Evolutionary conservation across 2,113 vertebrate genomes (phyloP), one percentile per base, ranked within the genome.

Genomic region (Rallus limicola): DNA sequence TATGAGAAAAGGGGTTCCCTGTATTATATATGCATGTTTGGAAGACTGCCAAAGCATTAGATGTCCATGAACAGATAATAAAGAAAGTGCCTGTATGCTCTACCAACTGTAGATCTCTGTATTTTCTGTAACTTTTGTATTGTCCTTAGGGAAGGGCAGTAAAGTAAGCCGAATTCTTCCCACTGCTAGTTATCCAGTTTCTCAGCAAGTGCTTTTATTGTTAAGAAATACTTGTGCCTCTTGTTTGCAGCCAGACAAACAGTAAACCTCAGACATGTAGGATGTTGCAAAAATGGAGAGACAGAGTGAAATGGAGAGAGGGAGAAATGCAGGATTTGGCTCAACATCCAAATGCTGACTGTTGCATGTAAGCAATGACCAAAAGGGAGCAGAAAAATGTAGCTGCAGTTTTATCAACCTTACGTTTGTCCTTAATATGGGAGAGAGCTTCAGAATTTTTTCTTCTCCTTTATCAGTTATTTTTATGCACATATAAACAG

Each of bases 11-110:
- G 28, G 80, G 63, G 63, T 82, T 90, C 59, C 70, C 87, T 95
- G 89, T 71, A 80, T 88, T 94, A 76, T 67, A 89, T 92, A 79
- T 82, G 67, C 84, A 74, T 88, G 63, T 92, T 85, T 93, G 95
- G 82, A 94, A 92, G 78, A 67, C 71, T 58, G 63, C 87, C 90
- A 91, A 74, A 70, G 46, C 63, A 86, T 76, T 95, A 91, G 58
- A 91, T 90, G 26, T 77, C 78, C 90, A 59, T 88, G 90, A 90
- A 67, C 44, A 83, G 62, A 94, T 72, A 86, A 96, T 67, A 79
- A 84, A 90, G 81, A 67, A 74, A 82, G 34, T 68, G 65, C 70
- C 74, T 91, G 83, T 78, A n/a, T 78, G 52, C 12, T 59, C 34
- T 70, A 69, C 65, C 31, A 68, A 55, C 55, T 80, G 23, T 64